phyloP scores from a whole-genome alignment of 2,797 vertebrate species.

The Brachyalestes nurse region DNA sequence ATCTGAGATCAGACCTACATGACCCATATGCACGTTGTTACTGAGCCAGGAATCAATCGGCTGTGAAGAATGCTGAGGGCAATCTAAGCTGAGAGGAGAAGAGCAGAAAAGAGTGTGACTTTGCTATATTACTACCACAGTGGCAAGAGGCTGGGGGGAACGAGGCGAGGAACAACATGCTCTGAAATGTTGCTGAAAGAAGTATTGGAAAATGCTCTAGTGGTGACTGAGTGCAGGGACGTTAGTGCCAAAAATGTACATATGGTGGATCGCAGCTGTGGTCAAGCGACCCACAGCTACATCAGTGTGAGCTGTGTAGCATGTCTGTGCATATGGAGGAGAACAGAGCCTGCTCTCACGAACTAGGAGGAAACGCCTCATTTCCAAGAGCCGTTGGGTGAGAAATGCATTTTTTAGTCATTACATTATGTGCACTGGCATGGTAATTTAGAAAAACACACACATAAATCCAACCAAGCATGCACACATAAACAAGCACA shows the following conservation, averaged over 20 bases:
- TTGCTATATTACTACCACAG: constrained; percentile 1
- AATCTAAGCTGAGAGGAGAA: background rate
- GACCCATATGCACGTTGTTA: constrained; percentile 13
- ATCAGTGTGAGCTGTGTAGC: constrained; percentile 56
- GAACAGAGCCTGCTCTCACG: constrained; percentile 62
- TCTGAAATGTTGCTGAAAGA: constrained; percentile 19
- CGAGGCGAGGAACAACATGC: constrained; percentile 7
- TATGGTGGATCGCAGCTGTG: constrained; percentile 48
- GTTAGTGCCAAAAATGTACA: constrained; percentile 48
- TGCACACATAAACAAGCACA: constrained; percentile 30
- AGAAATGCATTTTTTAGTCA: constrained; percentile 35
- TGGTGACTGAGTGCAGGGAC: constrained; percentile 16
- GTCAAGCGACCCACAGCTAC: constrained; percentile 56
- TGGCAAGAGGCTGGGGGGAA: constrained; percentile 9
- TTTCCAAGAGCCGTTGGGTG: constrained; percentile 30
- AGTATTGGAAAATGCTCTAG: constrained; percentile 28
- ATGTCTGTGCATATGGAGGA: constrained; percentile 44
- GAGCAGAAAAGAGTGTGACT: constrained; percentile 14
- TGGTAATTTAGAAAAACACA: constrained; percentile 31
- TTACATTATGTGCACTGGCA: constrained; percentile 26
- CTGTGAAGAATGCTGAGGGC: background rate
- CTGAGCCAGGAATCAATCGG: background rate
- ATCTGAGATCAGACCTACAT: constrained; percentile 14
- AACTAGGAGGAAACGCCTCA: constrained; percentile 40
- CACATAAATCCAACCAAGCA: constrained; percentile 26